These are phyloP conservation scores for Drosophila elegans DNA, from an alignment of 1,140 invertebrate species.

Conservation along the genomic window DNA sequence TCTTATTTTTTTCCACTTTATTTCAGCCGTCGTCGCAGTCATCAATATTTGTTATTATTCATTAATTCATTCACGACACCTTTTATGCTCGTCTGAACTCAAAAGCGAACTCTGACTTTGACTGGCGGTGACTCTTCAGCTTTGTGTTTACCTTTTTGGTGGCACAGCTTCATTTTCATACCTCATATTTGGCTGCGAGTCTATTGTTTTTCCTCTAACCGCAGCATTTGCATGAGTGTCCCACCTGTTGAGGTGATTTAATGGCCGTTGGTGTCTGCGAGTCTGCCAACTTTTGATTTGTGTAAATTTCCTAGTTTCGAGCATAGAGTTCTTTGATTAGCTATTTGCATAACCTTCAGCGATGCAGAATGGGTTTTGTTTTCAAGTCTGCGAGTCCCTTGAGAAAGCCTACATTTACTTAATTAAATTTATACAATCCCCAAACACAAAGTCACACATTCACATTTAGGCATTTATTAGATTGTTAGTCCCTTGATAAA, in stretches of 20 bases:
- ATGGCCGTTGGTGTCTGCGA: conserved; percentile 34
- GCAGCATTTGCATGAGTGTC: conserved; percentile 40
- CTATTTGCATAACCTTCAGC: conserved; percentile 68
- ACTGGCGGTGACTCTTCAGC: conserved; percentile 42
- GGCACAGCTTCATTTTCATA: conserved; percentile 25
- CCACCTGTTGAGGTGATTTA: conserved; percentile 26
- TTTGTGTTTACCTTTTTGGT: conserved; percentile 37
- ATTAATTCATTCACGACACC: conserved; percentile 79
- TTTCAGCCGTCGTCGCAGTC: conserved; percentile 42
- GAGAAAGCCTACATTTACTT: conserved; percentile 55
- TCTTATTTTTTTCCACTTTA: conserved; percentile 16
- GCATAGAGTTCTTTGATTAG: conserved; percentile 46
- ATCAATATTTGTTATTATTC: conserved; percentile 62
- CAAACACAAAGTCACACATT: conserved; percentile 3
- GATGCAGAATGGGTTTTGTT: conserved; percentile 21
- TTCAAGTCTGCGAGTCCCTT: conserved; percentile 4
- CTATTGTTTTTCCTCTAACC: conserved; percentile 48
- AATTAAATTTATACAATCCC: conserved; percentile 18
- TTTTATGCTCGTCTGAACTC: conserved; percentile 52
- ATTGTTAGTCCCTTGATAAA: conserved; percentile 1
- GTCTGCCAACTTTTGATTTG: conserved; percentile 60
- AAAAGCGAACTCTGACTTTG: conserved; percentile 66
- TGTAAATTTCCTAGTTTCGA: conserved; percentile 74
- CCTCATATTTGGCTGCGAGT: conserved; percentile 18
- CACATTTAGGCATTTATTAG: conserved; percentile 2